Percentiles rank a stretch among this genome's conserved stretches.
Conservation (phyloP, 2,797 vertebrate species). For the Eulemur coronatus region DNA sequence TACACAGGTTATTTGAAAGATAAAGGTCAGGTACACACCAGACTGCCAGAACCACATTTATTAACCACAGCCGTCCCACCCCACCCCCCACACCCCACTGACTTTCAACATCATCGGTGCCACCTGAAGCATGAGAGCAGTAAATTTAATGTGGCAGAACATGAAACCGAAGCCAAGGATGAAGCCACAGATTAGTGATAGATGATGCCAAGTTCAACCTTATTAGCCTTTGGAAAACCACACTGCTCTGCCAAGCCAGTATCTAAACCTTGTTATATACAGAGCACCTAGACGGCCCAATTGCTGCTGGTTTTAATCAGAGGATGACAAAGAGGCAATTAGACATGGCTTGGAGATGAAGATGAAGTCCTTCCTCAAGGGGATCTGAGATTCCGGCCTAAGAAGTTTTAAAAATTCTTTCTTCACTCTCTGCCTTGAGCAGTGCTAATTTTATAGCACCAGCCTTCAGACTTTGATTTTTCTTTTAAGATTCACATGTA, state of each 20-base stretch:
- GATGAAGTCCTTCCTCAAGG: slow-evolving; percentile 52
- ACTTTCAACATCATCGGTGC: slow-evolving; percentile 79
- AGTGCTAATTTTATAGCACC: slow-evolving; percentile 40
- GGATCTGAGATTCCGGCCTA: background rate
- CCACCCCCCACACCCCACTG: background rate
- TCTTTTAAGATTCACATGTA: background rate
- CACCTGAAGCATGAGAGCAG: slow-evolving; percentile 65
- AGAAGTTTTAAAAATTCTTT: slow-evolving; percentile 19
- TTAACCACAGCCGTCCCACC: slow-evolving; percentile 56
- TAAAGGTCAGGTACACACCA: slow-evolving; percentile 81
- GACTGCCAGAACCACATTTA: slow-evolving; percentile 66
- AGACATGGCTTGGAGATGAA: slow-evolving; percentile 20
- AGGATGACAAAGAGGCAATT: slow-evolving; percentile 34
- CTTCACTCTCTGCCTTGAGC: background rate
- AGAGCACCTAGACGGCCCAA: background rate
- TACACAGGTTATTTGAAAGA: slow-evolving; percentile 81
- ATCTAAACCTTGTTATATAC: slow-evolving; percentile 23
- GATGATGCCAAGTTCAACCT: slow-evolving; percentile 67
- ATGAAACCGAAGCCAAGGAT: slow-evolving; percentile 67
- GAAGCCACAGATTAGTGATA: slow-evolving; percentile 71
- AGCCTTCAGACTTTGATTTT: background rate
- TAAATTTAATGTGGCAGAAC: slow-evolving; percentile 81
- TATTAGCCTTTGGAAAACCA: slow-evolving; percentile 74
- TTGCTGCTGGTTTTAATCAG: slow-evolving; percentile 34
- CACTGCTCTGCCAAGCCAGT: slow-evolving; percentile 20